These are phyloP conservation scores for Cirrhinus mrigala DNA, from an alignment of 2,797 vertebrate species.

Conservation along the genomic window DNA sequence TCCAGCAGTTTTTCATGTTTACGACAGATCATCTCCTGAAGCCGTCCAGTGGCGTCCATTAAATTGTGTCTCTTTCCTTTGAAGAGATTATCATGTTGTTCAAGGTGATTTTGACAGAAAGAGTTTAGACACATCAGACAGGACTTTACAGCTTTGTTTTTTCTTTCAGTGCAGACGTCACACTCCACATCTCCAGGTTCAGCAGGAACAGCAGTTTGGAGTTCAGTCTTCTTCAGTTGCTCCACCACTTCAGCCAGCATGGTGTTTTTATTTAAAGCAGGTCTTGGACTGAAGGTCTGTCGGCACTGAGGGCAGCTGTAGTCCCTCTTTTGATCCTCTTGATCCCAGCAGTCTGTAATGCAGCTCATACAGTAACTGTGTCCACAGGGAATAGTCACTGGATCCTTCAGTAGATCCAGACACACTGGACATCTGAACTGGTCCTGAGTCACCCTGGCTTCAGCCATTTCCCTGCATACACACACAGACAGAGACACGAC, in stretches of 20 bases:
- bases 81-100: conserved; percentile 20
- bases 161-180: neutral
- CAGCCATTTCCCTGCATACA: neutral
- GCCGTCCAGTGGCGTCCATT: neutral
- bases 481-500: neutral
- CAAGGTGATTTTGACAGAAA: conserved; percentile 9
- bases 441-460: neutral
- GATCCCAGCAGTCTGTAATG: neutral
- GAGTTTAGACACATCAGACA: conserved; percentile 22
- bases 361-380: conserved; percentile 19
- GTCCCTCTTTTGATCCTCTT: neutral
- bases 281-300: neutral
- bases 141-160: neutral
- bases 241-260: conserved; percentile 9
- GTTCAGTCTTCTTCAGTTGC: neutral
- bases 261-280: conserved; percentile 1
- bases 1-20: conserved; percentile 5
- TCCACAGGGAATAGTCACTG: conserved; percentile 14
- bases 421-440: conserved; percentile 1
- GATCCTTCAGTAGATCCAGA: conserved; percentile 2
- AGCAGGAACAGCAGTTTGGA: neutral
- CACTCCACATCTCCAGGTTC: conserved; percentile 3
- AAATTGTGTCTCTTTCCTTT: conserved; percentile 1
- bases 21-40: neutral
- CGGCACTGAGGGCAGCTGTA: conserved; percentile 17